phyloP scores from a whole-genome alignment of 2,113 vertebrate species.

The Furnarius figulus region DNA sequence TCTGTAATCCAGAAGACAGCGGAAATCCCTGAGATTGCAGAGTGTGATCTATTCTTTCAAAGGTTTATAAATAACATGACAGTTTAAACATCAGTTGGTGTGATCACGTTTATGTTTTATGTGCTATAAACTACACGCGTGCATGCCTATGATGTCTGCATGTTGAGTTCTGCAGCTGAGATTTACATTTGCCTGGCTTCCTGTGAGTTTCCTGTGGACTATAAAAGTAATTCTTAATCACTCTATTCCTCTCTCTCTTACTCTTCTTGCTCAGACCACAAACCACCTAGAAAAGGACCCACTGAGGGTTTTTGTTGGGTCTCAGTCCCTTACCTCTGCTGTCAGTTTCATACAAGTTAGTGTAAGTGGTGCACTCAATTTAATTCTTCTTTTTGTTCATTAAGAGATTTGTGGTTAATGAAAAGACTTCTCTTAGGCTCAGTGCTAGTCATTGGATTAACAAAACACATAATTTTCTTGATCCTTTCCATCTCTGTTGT shows the following conservation, averaged over 20 bases:
- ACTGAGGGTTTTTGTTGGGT: neutral
- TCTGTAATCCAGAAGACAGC: neutral
- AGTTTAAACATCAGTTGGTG: neutral
- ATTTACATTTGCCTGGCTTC: constrained; percentile 21
- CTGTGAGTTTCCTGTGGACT: constrained; percentile 20
- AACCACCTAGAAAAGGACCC: neutral
- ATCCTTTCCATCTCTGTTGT: neutral
- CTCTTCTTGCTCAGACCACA: neutral
- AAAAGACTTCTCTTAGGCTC: neutral
- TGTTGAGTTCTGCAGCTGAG: constrained; percentile 5
- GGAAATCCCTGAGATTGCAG: neutral
- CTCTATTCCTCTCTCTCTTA: neutral
- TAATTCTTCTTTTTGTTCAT: neutral
- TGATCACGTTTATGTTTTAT: neutral
- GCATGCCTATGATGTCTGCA: neutral
- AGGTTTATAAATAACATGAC: neutral
- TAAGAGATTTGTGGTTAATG: constrained; percentile 32
- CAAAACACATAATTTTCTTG: neutral
- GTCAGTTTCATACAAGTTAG: constrained; percentile 18
- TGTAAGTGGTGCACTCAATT: neutral
- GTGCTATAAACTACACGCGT: neutral
- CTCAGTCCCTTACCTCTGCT: constrained; percentile 23
- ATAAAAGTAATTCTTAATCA: neutral
- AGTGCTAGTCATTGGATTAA: neutral
- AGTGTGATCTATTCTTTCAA: neutral